Base-by-base conservation (phyloP, 2,113 vertebrate genomes). In the Anhinga anhinga region DNA sequence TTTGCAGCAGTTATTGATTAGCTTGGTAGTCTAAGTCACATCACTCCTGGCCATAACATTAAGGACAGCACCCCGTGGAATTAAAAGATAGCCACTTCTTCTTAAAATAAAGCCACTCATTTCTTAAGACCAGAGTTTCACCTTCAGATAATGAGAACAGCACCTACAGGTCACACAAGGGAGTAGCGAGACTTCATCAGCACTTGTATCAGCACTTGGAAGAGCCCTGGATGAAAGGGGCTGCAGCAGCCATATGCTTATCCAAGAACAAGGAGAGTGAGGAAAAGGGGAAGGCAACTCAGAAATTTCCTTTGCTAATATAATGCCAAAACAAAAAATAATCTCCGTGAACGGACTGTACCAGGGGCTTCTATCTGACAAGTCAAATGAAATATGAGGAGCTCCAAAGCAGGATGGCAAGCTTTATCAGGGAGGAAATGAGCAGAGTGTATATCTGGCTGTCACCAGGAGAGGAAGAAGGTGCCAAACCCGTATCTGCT, bases 401-500 rank as follows among this genome's bases (percentile, higher is more conserved):
- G 74, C 78, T 89, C 67, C 13, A 11, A 89, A 93, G 74, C 53
- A 55, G 49, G 65, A 91, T 87, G 76, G 88, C 49, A 94, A 79
- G 83, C 76, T 92, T 81, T 96, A 88, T 95, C 47, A 0, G 67
- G n/a, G 36, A 97, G 67, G 74, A 93, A 97, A 95, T 56, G 84
- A 97, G 79, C 1, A 0, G 40, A 82, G 69, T 5, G 34, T 84
- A 19, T 88, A 96, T 96, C 94, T 96, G 88, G 61, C 95, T 96
- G 95, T 92, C 92, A 96, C 88, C 78, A 67, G 72, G 49, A 94
- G 38, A 93, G 76, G 86, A 93, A 82, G 66, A 95, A 86, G 69
- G 84, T 97, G 93, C 96, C 96, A 95, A 90, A 61, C 61, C 93
- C 71, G 1, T 97, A 96, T 97, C 94, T 93, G 50, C 69, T 97